Evolutionary conservation across 2,113 vertebrate species (phyloP), one percentile per base, ranked within the genome.

Genomic region (Physeter macrocephalus): DNA sequence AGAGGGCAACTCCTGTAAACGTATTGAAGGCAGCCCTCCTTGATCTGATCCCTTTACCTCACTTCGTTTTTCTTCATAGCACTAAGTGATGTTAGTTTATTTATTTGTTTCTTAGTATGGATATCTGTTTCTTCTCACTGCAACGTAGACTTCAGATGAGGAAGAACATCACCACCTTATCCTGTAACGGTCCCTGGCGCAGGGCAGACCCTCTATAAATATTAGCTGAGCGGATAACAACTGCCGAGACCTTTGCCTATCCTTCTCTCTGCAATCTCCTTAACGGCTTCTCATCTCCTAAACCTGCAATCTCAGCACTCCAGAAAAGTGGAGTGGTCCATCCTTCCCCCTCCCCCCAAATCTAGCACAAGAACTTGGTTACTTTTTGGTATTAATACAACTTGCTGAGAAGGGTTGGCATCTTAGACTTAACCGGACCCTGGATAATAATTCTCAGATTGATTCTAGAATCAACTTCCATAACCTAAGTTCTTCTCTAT

Each of bases 391-490:
- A 71, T 61, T n/a, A 54, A 71, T 41, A 62, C 14, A 82, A 96
- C 6, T 46, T 91, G 88, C 43, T 52, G 67, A 85, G 67, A 95
- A 95, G 27, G 3, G 20, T 0, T 87, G 31, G 31, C 13, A 21
- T 64, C 62, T 86, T 46, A 43, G 20, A 66, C 17, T 75, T 72
- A 87, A 54, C 34, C 71, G 31, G 46, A 43, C 2, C 20, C 12
- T 29, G 17, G 17, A 25, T 34, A 57, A 82, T 66, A 74, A 66
- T 18, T 71, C 43, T 94, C n/a, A 77, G 59, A 36, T 46, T 64
- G 54, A 67, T 81, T 67, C 29, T 69, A 80, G 87, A 78, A 67
- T 89, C 39, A 66, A 49, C 89, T 43, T 84, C 17, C 13, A 31
- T 21, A 81, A 81, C 4, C 17, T 43, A 81, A 25, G 0, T 89